Evolutionary conservation across 2,797 vertebrate genomes (phyloP).

Genomic region (Pseudomugil tenellus): DNA sequence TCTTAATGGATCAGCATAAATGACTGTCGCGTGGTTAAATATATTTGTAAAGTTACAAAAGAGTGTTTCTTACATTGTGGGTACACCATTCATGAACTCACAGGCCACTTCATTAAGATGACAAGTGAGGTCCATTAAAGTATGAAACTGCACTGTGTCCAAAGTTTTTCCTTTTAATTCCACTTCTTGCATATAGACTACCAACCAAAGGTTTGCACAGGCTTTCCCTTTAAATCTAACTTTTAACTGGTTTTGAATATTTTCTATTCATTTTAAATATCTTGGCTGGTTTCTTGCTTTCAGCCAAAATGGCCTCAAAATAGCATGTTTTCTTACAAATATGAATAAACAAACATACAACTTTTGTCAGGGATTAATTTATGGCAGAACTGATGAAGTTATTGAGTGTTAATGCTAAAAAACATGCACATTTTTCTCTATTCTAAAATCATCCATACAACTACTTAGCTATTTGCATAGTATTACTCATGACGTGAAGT

Average conservation of each 20-base stretch:
- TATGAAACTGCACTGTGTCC: background rate
- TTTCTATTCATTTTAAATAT: background rate
- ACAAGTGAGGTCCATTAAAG: background rate
- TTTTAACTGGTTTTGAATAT: background rate
- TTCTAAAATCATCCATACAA: background rate
- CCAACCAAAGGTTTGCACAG: background rate
- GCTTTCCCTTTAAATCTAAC: too few relatives aligned
- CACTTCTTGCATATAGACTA: background rate
- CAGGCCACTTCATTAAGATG: background rate
- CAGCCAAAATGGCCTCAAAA: background rate
- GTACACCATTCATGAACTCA: background rate
- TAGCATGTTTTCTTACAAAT: background rate
- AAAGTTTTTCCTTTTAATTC: background rate
- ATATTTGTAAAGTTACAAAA: background rate
- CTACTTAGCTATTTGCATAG: background rate
- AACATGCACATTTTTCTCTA: background rate
- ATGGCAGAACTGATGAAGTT: background rate
- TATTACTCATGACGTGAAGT: background rate
- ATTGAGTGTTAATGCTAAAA: background rate
- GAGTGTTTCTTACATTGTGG: background rate
- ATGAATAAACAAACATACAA: background rate
- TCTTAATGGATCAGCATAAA: slow-evolving; percentile 17
- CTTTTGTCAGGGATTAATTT: background rate
- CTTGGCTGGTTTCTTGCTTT: background rate
- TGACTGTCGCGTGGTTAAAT: background rate